A percentile compares a stretch with the other conserved stretches of the same genome.
Conservation (phyloP, 2,113 vertebrate species). For the Miniopterus natalensis region DNA sequence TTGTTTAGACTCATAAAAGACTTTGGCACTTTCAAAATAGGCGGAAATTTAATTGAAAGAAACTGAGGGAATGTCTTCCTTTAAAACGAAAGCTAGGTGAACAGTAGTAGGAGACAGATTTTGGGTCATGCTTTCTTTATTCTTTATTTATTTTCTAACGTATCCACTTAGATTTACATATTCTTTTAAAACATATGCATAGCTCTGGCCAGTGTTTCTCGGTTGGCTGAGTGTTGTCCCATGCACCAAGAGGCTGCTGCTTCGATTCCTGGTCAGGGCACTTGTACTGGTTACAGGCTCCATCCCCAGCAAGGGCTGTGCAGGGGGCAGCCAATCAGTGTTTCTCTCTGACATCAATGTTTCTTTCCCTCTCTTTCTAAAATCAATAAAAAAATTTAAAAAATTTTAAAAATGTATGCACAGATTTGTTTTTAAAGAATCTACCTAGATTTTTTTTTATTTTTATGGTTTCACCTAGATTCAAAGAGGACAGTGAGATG, state of each 20-base stretch:
- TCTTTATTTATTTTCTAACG: not conserved
- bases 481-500: not conserved
- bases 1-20: not conserved
- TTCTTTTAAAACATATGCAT: not conserved
- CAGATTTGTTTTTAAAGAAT: not conserved
- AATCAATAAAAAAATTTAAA: too few species aligned
- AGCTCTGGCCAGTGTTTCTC: too few species aligned
- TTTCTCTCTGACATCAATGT: too few species aligned
- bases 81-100: not conserved
- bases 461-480: not conserved
- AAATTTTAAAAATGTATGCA: not conserved
- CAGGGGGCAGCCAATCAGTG: too few species aligned
- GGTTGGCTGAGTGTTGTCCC: too few species aligned
- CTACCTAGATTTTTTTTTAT: not conserved
- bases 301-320: too few species aligned
- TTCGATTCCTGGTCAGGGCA: too few species aligned
- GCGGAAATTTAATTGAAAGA: conserved; percentile 4
- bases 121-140: not conserved
- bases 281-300: too few species aligned
- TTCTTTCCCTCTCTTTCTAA: too few species aligned
- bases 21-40: not conserved
- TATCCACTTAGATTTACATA: not conserved
- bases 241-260: too few species aligned
- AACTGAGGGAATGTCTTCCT: not conserved
- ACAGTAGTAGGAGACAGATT: not conserved